Conservation (phyloP, 2,888 invertebrate genomes). For the Morpho helenor region DNA sequence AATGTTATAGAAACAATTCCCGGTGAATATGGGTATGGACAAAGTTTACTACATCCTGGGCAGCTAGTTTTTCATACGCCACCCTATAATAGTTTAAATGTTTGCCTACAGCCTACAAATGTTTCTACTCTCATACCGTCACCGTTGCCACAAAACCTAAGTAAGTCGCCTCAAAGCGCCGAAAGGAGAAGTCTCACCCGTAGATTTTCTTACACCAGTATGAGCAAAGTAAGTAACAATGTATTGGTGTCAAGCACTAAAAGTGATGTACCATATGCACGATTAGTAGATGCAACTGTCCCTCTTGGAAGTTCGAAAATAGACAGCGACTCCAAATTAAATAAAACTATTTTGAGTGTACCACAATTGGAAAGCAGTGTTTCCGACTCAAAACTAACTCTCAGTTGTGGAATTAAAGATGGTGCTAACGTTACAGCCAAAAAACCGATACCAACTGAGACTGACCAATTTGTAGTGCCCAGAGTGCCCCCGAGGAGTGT, state of each 20-base stretch:
- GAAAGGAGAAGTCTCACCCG: slow-evolving; percentile 68
- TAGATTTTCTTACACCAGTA: slow-evolving; percentile 70
- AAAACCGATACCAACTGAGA: slow-evolving; percentile 45
- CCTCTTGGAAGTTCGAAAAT: slow-evolving; percentile 79
- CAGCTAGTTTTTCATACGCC: slow-evolving; percentile 94
- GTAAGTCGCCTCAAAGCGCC: slow-evolving; percentile 60
- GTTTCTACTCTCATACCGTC: slow-evolving; percentile 65
- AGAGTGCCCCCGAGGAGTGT: slow-evolving; percentile 71
- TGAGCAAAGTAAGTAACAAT: slow-evolving; percentile 67
- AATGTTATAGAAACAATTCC: slow-evolving; percentile 84
- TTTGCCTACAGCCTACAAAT: slow-evolving; percentile 84
- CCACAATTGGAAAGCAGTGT: slow-evolving; percentile 88
- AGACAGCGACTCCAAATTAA: slow-evolving; percentile 85
- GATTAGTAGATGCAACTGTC: slow-evolving; percentile 84
- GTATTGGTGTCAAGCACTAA: slow-evolving; percentile 65
- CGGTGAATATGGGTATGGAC: slow-evolving; percentile 94
- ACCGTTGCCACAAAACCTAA: slow-evolving; percentile 60
- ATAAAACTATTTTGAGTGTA: slow-evolving; percentile 75
- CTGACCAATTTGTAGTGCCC: slow-evolving; percentile 55
- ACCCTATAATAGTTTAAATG: slow-evolving; percentile 89
- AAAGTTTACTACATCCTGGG: slow-evolving; percentile 93
- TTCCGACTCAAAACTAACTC: slow-evolving; percentile 91
- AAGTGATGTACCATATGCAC: slow-evolving; percentile 88
- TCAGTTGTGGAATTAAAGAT: slow-evolving; percentile 84
- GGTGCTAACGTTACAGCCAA: slow-evolving; percentile 50